phyloP scores from a whole-genome alignment of 2,797 vertebrate species.

The Thripadectes ignobilis region DNA sequence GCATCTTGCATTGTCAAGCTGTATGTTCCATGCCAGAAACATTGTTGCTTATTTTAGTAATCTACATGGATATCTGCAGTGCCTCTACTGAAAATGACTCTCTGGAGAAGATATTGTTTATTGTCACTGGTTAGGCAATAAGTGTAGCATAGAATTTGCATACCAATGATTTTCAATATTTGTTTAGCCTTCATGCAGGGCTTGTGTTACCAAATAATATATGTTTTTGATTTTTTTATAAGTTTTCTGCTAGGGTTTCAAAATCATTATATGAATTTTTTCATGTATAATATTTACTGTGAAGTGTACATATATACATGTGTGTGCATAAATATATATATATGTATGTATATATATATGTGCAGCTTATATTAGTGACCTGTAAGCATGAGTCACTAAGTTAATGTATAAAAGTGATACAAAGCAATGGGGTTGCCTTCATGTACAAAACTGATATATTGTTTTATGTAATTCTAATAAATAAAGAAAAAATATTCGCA shows the following conservation, averaged over 20 bases:
- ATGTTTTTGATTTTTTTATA: not conserved
- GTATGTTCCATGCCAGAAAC: not conserved
- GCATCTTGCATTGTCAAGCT: slow-evolving; percentile 7
- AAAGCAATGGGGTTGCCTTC: not conserved
- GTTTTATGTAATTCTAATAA: not conserved
- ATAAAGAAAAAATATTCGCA: not conserved
- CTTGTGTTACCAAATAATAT: not conserved
- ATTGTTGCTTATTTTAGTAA: slow-evolving; percentile 11
- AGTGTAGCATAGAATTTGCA: not conserved
- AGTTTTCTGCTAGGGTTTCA: not conserved
- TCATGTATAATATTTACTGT: not conserved
- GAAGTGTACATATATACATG: not conserved
- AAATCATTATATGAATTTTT: not conserved
- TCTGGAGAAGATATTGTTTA: not conserved
- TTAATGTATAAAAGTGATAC: not conserved
- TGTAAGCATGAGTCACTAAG: not conserved
- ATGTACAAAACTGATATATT: not conserved
- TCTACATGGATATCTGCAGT: not conserved
- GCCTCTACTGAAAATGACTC: not conserved
- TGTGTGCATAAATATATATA: not conserved
- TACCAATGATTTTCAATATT: not conserved
- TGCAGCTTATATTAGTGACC: not conserved
- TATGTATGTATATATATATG: not conserved
- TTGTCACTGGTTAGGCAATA: not conserved
- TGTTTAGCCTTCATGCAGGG: not conserved